phyloP scores from a whole-genome alignment of 2,888 invertebrate genomes.

The Aporophyla nigra region DNA sequence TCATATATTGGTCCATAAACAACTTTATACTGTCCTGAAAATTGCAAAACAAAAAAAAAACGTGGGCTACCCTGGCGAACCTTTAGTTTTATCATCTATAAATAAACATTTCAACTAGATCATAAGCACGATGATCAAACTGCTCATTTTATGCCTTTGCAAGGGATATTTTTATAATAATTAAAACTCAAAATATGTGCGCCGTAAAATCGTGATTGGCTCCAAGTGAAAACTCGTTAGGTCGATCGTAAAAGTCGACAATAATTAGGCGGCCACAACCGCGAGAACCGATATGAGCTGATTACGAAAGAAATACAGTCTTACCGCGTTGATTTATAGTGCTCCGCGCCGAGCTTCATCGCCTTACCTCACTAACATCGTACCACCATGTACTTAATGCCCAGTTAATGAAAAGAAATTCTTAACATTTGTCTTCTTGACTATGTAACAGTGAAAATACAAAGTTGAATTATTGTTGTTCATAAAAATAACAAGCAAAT shows the following conservation, averaged over 20 bases:
- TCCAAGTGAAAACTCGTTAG: constrained; percentile 90
- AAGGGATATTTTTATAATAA: constrained; percentile 76
- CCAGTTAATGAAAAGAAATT: constrained; percentile 84
- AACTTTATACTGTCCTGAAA: too few species aligned
- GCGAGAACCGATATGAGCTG: constrained; percentile 89
- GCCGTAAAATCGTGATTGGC: constrained; percentile 90
- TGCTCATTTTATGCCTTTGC: constrained; percentile 27
- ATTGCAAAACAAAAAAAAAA: background rate
- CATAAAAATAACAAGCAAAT: constrained; percentile 68
- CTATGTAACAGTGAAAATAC: constrained; percentile 75
- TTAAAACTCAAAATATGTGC: constrained; percentile 85
- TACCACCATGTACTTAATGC: constrained; percentile 79
- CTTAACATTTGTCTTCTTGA: constrained; percentile 81
- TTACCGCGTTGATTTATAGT: constrained; percentile 88
- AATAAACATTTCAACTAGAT: constrained; percentile 28
- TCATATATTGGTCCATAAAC: too few species aligned
- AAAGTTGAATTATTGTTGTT: constrained; percentile 72
- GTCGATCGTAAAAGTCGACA: constrained; percentile 90
- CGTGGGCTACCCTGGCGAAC: background rate
- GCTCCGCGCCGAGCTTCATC: constrained; percentile 82
- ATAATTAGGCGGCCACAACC: constrained; percentile 90
- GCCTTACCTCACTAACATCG: constrained; percentile 77
- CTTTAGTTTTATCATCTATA: constrained; percentile 1
- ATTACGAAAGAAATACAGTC: constrained; percentile 91
- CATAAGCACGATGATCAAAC: constrained; percentile 21